Evolutionary conservation across 2,113 vertebrate genomes (phyloP).

Genomic region (Ahaetulla prasina): DNA sequence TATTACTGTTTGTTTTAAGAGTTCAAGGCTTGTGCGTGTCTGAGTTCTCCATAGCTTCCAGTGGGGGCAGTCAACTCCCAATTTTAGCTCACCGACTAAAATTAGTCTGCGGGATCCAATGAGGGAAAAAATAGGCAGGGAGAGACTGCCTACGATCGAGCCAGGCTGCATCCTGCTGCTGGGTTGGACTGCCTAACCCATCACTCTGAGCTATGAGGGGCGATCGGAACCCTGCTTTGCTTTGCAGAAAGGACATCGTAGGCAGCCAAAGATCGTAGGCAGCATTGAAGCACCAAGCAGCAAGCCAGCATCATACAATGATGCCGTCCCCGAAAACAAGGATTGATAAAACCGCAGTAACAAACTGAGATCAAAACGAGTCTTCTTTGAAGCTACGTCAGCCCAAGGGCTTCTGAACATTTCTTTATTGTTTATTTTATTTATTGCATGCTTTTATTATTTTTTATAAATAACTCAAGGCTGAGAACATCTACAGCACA

Average conservation of each 20-base stretch:
- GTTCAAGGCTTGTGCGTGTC: fast-evolving
- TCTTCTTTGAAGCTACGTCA: neutral
- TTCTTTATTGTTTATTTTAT: neutral
- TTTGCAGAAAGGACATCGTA: neutral
- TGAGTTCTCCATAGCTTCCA: fast-evolving
- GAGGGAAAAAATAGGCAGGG: neutral
- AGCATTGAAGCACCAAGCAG: too few species aligned
- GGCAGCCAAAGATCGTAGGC: neutral
- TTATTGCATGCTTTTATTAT: too few species aligned
- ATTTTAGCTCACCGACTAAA: neutral
- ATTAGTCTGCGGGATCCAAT: neutral
- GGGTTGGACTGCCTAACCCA: neutral
- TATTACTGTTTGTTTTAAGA: neutral
- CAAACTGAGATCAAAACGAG: neutral
- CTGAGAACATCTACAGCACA: too few species aligned
- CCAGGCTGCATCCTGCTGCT: neutral
- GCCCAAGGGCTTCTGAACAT: neutral
- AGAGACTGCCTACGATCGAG: too few species aligned
- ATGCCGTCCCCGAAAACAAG: neutral
- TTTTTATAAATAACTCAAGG: too few species aligned
- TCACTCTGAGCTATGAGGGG: neutral
- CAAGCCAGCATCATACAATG: neutral
- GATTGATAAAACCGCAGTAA: neutral
- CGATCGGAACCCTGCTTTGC: neutral
- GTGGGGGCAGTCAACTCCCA: constrained; percentile 11